Evolutionary conservation across 2,888 invertebrate genomes (phyloP).

Genomic region (Gisinianus flammeolus): DNA sequence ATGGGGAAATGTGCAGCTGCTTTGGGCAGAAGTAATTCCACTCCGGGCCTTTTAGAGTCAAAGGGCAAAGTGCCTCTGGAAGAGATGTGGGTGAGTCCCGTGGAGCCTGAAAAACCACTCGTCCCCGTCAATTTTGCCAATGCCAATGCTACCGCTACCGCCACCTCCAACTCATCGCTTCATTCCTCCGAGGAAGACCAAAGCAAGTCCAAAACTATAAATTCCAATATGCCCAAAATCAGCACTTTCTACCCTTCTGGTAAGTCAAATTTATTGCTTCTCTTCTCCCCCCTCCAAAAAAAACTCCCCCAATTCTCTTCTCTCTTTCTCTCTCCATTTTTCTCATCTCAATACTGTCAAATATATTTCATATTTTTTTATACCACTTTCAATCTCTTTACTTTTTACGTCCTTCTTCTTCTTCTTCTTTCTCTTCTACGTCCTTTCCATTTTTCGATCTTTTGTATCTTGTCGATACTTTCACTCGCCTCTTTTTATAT

Average conservation of each 20-base stretch:
- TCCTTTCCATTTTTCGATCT: not conserved
- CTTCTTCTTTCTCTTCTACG: conserved; percentile 1
- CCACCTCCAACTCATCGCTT: conserved; percentile 62
- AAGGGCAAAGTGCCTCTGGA: conserved; percentile 86
- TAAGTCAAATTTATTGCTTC: conserved; percentile 40
- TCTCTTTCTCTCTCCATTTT: not conserved
- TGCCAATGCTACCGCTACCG: conserved; percentile 54
- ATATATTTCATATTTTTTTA: not conserved
- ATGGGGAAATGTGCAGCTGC: conserved; percentile 71
- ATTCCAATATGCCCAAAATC: conserved; percentile 55
- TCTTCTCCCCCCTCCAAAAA: not conserved
- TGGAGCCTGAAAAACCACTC: conserved; percentile 61
- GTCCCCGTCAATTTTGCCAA: conserved; percentile 60
- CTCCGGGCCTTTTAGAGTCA: conserved; percentile 93
- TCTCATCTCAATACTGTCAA: not conserved
- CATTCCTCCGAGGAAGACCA: conserved; percentile 58
- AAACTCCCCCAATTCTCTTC: not conserved
- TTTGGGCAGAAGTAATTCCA: conserved; percentile 93
- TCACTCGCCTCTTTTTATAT: not conserved
- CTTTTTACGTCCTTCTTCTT: not conserved
- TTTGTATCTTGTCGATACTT: not conserved
- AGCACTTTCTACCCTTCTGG: conserved; percentile 57
- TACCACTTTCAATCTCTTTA: not conserved
- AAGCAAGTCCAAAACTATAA: conserved; percentile 53
- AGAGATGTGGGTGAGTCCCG: conserved; percentile 77